Evolutionary conservation across 2,113 vertebrate species (phyloP).

Genomic region (Forbesichthys papilliferus): DNA sequence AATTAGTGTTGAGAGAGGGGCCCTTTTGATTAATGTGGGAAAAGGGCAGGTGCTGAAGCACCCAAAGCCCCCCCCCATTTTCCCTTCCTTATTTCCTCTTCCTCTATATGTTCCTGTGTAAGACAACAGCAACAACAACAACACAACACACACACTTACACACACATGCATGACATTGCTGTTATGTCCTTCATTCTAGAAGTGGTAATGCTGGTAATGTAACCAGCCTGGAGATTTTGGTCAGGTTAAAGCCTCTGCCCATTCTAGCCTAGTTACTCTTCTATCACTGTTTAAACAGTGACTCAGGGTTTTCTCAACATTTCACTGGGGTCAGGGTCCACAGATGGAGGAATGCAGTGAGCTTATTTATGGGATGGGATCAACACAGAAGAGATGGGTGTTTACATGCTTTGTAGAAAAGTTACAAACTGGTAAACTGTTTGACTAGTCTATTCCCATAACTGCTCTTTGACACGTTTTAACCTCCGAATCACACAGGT

Average conservation of each 20-base stretch:
- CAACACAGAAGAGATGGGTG: background rate
- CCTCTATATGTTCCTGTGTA: no score
- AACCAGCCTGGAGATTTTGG: slow-evolving; percentile 30
- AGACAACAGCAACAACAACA: no score
- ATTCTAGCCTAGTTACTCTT: slow-evolving; percentile 1
- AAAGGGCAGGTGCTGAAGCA: no score
- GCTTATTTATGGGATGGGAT: background rate
- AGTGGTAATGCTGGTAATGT: slow-evolving; percentile 22
- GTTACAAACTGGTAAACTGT: no score
- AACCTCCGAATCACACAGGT: background rate
- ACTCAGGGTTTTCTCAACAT: slow-evolving; percentile 33
- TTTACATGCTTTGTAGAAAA: background rate
- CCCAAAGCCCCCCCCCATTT: no score
- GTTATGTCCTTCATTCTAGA: slow-evolving; percentile 11
- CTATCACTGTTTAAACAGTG: slow-evolving; percentile 40
- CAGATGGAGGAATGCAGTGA: slow-evolving; percentile 3
- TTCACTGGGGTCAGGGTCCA: slow-evolving; percentile 54
- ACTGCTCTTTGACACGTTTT: no score
- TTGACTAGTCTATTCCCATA: no score
- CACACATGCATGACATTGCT: no score
- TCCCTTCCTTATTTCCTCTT: no score
- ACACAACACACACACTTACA: no score
- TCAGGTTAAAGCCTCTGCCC: slow-evolving; percentile 9
- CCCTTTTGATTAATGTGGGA: no score
- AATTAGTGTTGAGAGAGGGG: no score